These are phyloP conservation scores for Hoplias malabaricus DNA, from an alignment of 2,113 vertebrate species.

Conservation along the genomic window DNA sequence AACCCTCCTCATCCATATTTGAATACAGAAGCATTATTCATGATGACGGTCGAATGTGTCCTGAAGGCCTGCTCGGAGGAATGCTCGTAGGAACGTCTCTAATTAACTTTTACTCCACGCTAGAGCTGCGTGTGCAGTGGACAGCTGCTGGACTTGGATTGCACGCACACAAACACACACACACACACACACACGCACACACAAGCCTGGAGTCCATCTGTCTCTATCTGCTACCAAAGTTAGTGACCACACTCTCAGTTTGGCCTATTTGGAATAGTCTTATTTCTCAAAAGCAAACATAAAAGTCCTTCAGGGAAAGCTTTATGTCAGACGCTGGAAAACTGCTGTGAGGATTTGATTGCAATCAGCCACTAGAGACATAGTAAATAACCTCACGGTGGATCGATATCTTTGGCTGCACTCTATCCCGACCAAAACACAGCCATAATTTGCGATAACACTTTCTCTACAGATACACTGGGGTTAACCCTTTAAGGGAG, in stretches of 20 bases:
- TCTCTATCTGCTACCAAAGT: conserved; percentile 57
- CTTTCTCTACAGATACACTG: too few species aligned
- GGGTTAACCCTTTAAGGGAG: too few species aligned
- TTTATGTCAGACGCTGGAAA: too few species aligned
- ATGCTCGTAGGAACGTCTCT: conserved; percentile 1
- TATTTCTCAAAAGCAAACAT: too few species aligned
- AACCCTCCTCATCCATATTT: background rate
- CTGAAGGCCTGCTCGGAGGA: background rate
- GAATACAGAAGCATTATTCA: background rate
- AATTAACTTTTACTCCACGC: conserved; percentile 26
- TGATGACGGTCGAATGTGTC: conserved; percentile 3
- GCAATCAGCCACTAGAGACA: background rate
- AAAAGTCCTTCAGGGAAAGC: background rate
- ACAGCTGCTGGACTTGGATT: conserved; percentile 40
- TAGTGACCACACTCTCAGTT: conserved; percentile 19
- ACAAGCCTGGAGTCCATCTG: conserved; percentile 49
- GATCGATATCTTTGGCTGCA: background rate
- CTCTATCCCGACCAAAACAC: too few species aligned
- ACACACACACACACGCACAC: conserved; percentile 20
- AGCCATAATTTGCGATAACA: too few species aligned
- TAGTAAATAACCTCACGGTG: background rate
- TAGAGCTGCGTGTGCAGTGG: conserved; percentile 18
- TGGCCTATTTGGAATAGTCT: background rate
- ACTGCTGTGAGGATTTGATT: background rate
- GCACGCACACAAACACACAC: conserved; percentile 1